A percentile compares a stretch with the other conserved stretches of the same genome.
These are phyloP conservation scores for Diadema setosum DNA, from an alignment of 35 echinoderm and acorn worm genomes.

Conservation along the genomic window DNA sequence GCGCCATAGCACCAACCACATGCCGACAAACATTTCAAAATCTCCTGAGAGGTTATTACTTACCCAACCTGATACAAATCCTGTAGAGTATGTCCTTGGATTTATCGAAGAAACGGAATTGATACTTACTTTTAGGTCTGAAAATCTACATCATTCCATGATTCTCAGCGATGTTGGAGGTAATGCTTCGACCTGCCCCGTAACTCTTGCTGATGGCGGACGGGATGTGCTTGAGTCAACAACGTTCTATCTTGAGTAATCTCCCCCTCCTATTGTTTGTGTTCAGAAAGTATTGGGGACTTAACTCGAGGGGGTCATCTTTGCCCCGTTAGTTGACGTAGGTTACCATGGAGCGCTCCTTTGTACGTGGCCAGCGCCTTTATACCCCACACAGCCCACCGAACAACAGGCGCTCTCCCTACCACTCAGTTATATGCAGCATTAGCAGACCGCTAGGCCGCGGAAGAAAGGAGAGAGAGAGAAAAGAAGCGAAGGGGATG, in stretches of 20 bases:
- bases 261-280: background rate
- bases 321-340: background rate
- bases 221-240: background rate
- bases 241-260: background rate
- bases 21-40: too few species aligned
- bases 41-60: too few species aligned
- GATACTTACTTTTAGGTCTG: too few species aligned
- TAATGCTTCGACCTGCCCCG: too few species aligned
- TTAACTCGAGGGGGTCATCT: constrained; percentile 6
- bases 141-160: too few species aligned
- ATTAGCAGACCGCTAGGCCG: background rate
- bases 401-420: background rate
- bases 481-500: background rate
- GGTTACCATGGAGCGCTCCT: background rate
- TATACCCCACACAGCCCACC: background rate
- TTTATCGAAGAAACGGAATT: too few species aligned
- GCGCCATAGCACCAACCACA: too few species aligned
- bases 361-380: background rate
- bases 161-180: too few species aligned
- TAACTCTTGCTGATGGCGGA: too few species aligned
- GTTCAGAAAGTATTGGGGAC: background rate
- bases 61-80: too few species aligned
- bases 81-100: too few species aligned
- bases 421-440: background rate
- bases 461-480: background rate